A percentile compares a stretch with the other conserved stretches of the same genome.
phyloP scores from a whole-genome alignment of 2,888 invertebrate species.

The Nebria salina region DNA sequence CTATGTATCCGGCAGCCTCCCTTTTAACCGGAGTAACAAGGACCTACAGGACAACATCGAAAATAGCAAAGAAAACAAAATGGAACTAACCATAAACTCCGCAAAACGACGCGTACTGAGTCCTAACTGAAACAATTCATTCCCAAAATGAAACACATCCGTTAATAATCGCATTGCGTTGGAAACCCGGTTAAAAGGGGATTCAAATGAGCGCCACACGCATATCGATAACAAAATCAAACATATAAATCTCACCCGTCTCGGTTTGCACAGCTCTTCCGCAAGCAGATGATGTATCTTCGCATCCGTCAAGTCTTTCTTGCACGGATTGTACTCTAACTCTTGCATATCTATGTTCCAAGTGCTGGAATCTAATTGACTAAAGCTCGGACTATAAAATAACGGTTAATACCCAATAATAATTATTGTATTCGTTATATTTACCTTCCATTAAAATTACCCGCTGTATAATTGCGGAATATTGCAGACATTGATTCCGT shows the following conservation, averaged over 20 bases:
- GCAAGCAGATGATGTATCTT: constrained; percentile 91
- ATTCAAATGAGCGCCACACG: neutral
- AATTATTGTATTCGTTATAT: neutral
- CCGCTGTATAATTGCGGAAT: constrained; percentile 87
- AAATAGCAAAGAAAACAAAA: neutral
- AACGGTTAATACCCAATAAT: neutral
- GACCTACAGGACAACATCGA: neutral
- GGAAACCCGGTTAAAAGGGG: no score
- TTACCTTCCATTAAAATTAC: constrained; percentile 86
- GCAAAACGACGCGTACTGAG: neutral
- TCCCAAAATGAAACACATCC: no score
- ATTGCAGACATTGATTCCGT: constrained; percentile 92
- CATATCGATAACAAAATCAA: neutral
- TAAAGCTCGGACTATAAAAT: constrained; percentile 78
- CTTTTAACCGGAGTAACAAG: neutral
- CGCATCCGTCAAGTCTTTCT: constrained; percentile 93
- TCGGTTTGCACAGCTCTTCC: constrained; percentile 87
- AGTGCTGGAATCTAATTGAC: constrained; percentile 83
- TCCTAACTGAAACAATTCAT: neutral
- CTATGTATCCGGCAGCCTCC: neutral
- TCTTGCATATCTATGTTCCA: constrained; percentile 96
- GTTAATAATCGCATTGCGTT: no score
- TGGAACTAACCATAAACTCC: neutral
- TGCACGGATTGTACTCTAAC: constrained; percentile 90
- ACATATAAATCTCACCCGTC: constrained; percentile 72